Evolutionary conservation across 2,888 invertebrate species (phyloP).

Genomic region (Xanthia icteritia): DNA sequence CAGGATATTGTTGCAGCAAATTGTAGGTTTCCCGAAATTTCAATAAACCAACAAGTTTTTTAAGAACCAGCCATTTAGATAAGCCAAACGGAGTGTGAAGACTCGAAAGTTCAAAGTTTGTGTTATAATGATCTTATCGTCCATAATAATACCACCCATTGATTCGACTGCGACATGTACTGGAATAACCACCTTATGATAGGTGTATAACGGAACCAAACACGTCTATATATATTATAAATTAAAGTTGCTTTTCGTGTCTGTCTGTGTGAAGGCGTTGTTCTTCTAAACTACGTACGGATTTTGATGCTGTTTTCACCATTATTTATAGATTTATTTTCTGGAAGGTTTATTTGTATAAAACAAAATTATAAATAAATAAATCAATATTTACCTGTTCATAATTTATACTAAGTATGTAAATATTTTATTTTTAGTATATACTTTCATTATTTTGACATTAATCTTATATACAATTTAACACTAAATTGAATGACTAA

Average conservation of each 20-base stretch:
- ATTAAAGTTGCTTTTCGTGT: background rate
- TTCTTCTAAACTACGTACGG: background rate
- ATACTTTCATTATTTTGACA: too few relatives aligned
- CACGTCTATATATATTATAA: constrained; percentile 23
- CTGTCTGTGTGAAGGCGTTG: background rate
- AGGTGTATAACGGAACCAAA: constrained; percentile 57
- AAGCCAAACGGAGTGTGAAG: constrained; percentile 57
- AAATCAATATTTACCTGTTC: too few relatives aligned
- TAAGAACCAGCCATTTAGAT: constrained; percentile 18
- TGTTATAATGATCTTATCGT: constrained; percentile 41
- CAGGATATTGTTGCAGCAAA: constrained; percentile 21
- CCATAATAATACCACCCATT: constrained; percentile 59
- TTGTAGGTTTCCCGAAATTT: constrained; percentile 11
- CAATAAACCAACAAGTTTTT: constrained; percentile 25
- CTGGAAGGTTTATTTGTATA: background rate
- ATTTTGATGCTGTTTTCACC: background rate
- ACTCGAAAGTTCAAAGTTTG: constrained; percentile 55
- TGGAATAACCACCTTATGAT: constrained; percentile 51
- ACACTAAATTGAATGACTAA: too few relatives aligned
- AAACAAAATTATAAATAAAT: too few relatives aligned
- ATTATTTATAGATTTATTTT: background rate
- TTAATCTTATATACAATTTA: too few relatives aligned
- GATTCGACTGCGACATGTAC: constrained; percentile 39
- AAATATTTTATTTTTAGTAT: too few relatives aligned
- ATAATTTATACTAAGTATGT: too few relatives aligned